phyloP scores from a whole-genome alignment of 2,888 invertebrate genomes.

The Coleophora deauratella region DNA sequence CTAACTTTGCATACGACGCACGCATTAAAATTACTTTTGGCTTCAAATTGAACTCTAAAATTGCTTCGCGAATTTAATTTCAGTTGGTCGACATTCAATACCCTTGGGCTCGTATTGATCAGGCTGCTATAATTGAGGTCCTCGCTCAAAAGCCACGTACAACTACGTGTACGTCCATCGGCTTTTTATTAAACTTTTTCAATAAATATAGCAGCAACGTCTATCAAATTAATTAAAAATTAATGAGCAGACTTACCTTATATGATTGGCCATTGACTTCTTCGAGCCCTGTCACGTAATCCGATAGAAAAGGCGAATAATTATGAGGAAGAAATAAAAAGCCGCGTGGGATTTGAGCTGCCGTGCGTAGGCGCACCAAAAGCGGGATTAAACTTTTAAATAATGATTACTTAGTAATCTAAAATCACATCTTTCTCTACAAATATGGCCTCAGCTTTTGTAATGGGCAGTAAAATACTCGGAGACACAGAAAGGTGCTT shows the following conservation, averaged over 20 bases:
- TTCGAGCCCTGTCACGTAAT: constrained; percentile 12
- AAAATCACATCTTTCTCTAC: neutral
- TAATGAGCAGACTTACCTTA: constrained; percentile 17
- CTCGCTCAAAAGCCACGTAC: constrained; percentile 2
- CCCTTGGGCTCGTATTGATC: constrained; percentile 7
- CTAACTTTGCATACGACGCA: too few species aligned
- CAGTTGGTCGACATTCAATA: constrained; percentile 4
- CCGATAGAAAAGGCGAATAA: constrained; percentile 4
- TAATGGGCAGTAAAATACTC: too few species aligned
- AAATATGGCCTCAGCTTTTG: too few species aligned
- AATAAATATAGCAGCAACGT: too few species aligned
- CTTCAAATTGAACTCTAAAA: constrained; percentile 1
- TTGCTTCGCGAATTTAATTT: constrained; percentile 4
- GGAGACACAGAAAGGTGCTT: too few species aligned
- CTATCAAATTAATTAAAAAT: constrained; percentile 7
- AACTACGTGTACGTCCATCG: neutral
- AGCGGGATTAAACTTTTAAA: neutral
- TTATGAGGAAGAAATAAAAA: constrained; percentile 5
- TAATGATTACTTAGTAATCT: too few species aligned
- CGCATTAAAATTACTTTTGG: too few species aligned
- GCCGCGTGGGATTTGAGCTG: constrained; percentile 17
- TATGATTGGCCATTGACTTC: constrained; percentile 7
- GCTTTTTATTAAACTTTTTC: too few species aligned
- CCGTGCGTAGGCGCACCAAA: constrained; percentile 27
- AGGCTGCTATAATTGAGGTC: constrained; percentile 1